These are phyloP conservation scores for Xyrauchen texanus DNA, from an alignment of 2,113 vertebrate species.

Conservation along the genomic window DNA sequence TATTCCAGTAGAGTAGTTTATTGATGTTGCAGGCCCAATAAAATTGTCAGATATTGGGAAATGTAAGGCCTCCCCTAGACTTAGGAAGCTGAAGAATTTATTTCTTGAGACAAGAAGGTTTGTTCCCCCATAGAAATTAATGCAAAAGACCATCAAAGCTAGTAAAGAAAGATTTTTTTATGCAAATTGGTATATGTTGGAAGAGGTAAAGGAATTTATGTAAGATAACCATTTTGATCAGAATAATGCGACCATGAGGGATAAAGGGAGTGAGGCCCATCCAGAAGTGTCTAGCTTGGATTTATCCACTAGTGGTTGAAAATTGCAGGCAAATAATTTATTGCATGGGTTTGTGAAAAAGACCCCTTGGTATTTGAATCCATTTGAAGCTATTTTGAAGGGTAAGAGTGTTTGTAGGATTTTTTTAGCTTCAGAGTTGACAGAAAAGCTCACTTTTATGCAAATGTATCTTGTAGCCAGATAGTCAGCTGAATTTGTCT, in stretches of 20 bases:
- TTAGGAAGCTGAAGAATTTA: too few species aligned
- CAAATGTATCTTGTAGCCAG: background rate
- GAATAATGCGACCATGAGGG: background rate
- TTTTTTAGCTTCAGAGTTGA: background rate
- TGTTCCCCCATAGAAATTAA: background rate
- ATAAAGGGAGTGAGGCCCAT: background rate
- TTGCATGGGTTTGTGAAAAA: background rate
- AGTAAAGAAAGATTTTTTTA: background rate
- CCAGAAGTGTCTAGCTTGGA: background rate
- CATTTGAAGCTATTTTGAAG: background rate
- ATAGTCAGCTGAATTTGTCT: too few species aligned
- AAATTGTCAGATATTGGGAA: too few species aligned
- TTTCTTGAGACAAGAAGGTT: background rate
- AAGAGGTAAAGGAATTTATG: background rate
- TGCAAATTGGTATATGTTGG: background rate
- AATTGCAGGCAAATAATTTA: background rate
- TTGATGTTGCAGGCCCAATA: too few species aligned
- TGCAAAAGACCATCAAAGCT: background rate
- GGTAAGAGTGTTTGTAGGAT: background rate
- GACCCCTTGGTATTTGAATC: background rate
- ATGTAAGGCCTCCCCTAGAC: too few species aligned
- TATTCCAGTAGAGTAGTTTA: too few species aligned
- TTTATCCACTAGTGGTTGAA: background rate
- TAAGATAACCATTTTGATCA: background rate
- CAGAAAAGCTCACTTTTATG: background rate